Percentiles rank a stretch among this genome's conserved stretches.
phyloP scores from a whole-genome alignment of 2,888 invertebrate species.

The Cylloceria caligata region DNA sequence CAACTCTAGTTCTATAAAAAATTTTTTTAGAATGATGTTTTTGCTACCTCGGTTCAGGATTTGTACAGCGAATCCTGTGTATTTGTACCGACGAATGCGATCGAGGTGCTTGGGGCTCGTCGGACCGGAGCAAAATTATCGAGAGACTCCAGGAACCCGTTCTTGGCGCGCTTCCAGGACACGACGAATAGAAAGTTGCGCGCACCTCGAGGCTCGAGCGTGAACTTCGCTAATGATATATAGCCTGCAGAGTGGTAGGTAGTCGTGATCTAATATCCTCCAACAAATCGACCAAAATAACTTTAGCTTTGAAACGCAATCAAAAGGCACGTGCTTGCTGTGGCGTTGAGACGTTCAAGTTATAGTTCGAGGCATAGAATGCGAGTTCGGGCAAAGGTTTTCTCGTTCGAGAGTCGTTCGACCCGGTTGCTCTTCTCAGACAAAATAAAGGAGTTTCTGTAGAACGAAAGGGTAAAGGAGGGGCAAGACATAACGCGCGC shows the following conservation, averaged over 20 bases:
- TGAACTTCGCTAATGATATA: conserved; percentile 64
- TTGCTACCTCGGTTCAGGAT: neutral
- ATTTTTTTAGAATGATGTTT: neutral
- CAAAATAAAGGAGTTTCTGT: conserved; percentile 40
- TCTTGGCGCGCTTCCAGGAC: conserved; percentile 64
- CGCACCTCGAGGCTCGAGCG: conserved; percentile 54
- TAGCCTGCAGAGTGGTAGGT: conserved; percentile 17
- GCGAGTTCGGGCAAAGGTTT: conserved; percentile 11
- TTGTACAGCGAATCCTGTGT: neutral
- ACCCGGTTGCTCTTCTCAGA: neutral
- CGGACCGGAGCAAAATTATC: conserved; percentile 32
- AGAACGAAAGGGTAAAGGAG: conserved; percentile 55
- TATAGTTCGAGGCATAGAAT: conserved; percentile 8
- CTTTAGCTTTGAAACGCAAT: conserved; percentile 15
- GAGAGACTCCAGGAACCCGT: conserved; percentile 58
- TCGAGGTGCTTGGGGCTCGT: neutral
- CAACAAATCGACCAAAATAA: conserved; percentile 50
- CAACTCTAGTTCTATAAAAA: neutral
- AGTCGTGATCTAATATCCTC: conserved; percentile 49
- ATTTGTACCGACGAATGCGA: conserved; percentile 8
- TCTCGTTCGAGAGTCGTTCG: neutral
- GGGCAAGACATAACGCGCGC: conserved; percentile 1
- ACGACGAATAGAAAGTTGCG: conserved; percentile 62
- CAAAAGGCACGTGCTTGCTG: conserved; percentile 20
- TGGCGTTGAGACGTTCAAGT: neutral